These are phyloP conservation scores for Drosophila biarmipes DNA, from an alignment of 1,140 invertebrate genomes.

Conservation along the genomic window DNA sequence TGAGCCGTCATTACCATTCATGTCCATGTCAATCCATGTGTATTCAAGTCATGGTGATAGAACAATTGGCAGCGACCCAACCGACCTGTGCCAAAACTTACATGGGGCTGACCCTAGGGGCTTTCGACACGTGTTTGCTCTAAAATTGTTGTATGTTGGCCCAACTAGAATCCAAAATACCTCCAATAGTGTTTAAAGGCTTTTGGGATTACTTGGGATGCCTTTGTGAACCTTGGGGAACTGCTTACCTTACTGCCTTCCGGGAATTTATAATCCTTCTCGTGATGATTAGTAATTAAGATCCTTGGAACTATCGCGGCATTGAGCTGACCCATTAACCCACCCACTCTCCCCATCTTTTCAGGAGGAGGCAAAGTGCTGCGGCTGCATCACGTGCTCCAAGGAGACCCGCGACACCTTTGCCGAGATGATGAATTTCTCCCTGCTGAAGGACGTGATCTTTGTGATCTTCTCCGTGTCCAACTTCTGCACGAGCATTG, in stretches of 20 bases:
- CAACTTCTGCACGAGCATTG: slow-evolving; percentile 98
- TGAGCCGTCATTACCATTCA: slow-evolving; percentile 15
- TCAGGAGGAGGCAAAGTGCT: slow-evolving; percentile 76
- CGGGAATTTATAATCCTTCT: too few relatives aligned
- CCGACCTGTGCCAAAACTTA: not conserved
- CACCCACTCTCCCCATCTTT: not conserved
- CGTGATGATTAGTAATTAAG: too few relatives aligned
- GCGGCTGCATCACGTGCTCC: slow-evolving; percentile 86
- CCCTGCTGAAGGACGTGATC: slow-evolving; percentile 92
- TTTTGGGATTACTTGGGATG: too few relatives aligned
- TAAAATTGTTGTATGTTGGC: too few relatives aligned
- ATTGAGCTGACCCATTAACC: too few relatives aligned
- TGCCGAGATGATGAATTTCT: slow-evolving; percentile 93
- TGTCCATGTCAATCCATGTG: slow-evolving; percentile 5
- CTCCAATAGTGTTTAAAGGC: too few relatives aligned
- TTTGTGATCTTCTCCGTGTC: slow-evolving; percentile 96
- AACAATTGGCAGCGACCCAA: too few relatives aligned
- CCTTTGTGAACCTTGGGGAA: too few relatives aligned
- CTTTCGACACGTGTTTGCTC: too few relatives aligned
- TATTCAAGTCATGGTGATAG: not conserved
- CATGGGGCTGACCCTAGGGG: not conserved
- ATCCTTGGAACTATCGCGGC: too few relatives aligned
- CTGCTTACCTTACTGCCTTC: too few relatives aligned
- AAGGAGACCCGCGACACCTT: slow-evolving; percentile 89
- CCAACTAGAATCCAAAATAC: too few relatives aligned